Base-by-base conservation (phyloP, 2,888 invertebrate genomes). In the Diarsia brunnea region DNA sequence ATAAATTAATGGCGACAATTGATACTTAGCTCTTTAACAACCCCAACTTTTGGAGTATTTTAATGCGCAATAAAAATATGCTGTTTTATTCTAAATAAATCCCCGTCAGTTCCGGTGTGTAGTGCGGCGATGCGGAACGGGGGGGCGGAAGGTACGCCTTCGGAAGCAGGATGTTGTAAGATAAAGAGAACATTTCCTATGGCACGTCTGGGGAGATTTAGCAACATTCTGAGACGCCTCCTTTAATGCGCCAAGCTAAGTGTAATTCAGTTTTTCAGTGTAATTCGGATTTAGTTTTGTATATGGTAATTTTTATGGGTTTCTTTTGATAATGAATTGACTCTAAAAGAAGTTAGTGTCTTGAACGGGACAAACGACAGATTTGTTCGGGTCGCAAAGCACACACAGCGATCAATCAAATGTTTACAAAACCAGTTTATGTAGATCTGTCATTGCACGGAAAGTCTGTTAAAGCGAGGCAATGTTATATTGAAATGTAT, bases 101-200 rank as follows among this genome's bases (percentile, higher is more conserved):
- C 93, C 91, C 92, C 89, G 91, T 91, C 92, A 91, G 93, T 93
- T 94, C 94, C 94, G 94, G 91, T 93, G 93, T 94, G 93, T 92
- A 92, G 93, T 91, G 93, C 93, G 91, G 89, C 90, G 92, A 86
- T 86, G 92, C 93, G 95, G 93, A 94, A 95, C 90, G 92, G 89
- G 87, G 91, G 91, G 91, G 91, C 95, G 95, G 96, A 95, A 95
- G 94, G 93, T 94, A 90, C 91, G 93, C 91, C 84, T 93, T 95
- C 93, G 95, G 95, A 95, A 95, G 93, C 93, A 92, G 95, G 95
- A 95, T 95, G 95, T 95, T 95, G 94, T 95, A 95, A 96, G 96
- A 96, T 96, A 96, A 95, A 96, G 96, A 94, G 95, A 95, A 95
- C 95, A 95, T 96, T 96, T 96, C 96, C 96, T 95, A 94, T 95